Evolutionary conservation across 2,113 vertebrate species (phyloP), one percentile per base, ranked within the genome.

Genomic region (Mustela nigripes): DNA sequence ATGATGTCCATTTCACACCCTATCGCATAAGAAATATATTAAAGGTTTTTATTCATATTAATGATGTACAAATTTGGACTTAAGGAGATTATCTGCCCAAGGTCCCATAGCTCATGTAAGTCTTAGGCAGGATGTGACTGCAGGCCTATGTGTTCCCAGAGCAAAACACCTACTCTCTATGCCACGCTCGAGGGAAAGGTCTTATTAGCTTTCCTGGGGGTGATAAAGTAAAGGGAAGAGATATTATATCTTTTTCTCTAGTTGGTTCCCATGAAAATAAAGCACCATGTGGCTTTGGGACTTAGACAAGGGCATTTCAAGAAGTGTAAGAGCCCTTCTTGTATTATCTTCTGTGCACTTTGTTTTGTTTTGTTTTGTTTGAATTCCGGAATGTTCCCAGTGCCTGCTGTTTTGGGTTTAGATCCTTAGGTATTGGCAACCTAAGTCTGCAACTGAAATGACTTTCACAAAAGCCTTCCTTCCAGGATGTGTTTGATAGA

Each of bases 391-490:
- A 79, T 36, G 19, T 92, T 74, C 85, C 48, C 48, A 53, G 12
- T 21, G 62, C 14, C 48, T 83, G 33, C 74, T 81, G 48, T 87
- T 80, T 88, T 24, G 36, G 4, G 36, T 74, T 92, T 67, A 26
- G 26, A 60, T 69, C 88, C 63, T 65, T 86, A 65, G 15, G 11
- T 62, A 67, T 18, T 62, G 50, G 50, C 39, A 86, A 96, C 50
- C 53, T n/a, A 89, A 60, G 36, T 92, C 62, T 97, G 60, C 85
- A 89, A 74, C 50, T 86, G 53, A 96, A 96, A 94, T 89, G 69
- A 94, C 85, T 95, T 97, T 96, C 78, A 95, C 65, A 74, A 93
- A 97, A 96, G 91, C 82, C 76, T 89, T 79, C 92, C 65, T 97
- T 95, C 65, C 73, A 26, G 83, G 56, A 91, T 93, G 63, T 15